phyloP scores from a whole-genome alignment of 1,140 invertebrate genomes.

The Drosophila mauritiana region DNA sequence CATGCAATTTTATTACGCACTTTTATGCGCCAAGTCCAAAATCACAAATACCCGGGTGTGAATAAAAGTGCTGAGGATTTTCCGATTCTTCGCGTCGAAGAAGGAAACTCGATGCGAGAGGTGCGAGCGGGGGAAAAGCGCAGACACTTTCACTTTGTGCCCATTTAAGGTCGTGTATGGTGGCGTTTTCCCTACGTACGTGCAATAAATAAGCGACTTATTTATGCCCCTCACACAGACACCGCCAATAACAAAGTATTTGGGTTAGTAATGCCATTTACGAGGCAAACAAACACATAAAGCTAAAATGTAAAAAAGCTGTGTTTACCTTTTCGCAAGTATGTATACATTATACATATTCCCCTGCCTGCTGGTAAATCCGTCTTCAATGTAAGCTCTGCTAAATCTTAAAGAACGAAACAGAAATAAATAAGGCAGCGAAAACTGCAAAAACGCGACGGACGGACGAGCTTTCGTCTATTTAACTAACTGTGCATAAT shows the following conservation, averaged over 20 bases:
- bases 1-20: constrained; percentile 47
- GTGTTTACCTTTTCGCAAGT: constrained; percentile 38
- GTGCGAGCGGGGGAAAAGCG: constrained; percentile 15
- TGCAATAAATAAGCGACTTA: constrained; percentile 72
- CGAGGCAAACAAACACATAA: constrained; percentile 61
- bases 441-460: constrained; percentile 4
- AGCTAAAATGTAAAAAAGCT: constrained; percentile 53
- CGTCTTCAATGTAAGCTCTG: constrained; percentile 63
- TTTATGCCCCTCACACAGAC: constrained; percentile 63
- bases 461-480: constrained; percentile 59
- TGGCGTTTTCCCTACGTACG: constrained; percentile 26
- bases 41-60: constrained; percentile 18
- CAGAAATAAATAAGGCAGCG: constrained; percentile 1
- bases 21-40: constrained; percentile 42
- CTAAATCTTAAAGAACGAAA: constrained; percentile 36
- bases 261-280: constrained; percentile 71
- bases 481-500: constrained; percentile 79
- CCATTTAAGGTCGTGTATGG: constrained; percentile 59
- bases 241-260: constrained; percentile 60
- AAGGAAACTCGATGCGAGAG: constrained; percentile 35
- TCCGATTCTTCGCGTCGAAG: neutral
- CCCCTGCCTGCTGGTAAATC: constrained; percentile 43
- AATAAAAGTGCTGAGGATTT: constrained; percentile 17
- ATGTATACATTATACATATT: constrained; percentile 7
- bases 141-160: constrained; percentile 67